Conservation (phyloP, 2,113 vertebrate species). For the Ageneiosus marmoratus region DNA sequence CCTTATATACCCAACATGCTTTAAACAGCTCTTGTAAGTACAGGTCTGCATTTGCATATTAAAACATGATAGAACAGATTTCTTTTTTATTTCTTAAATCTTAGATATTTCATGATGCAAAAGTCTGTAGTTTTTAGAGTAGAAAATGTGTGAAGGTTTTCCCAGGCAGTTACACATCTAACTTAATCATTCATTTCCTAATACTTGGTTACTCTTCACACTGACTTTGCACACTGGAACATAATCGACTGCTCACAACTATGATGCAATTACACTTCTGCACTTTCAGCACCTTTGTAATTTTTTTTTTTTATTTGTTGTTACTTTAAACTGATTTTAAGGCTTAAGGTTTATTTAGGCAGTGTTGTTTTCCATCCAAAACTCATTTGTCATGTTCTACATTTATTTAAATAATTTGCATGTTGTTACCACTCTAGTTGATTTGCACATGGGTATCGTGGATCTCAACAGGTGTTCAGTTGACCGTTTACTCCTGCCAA, state of each 20-base stretch:
- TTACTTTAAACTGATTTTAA: not conserved
- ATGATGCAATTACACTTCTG: not conserved
- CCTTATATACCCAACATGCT: not conserved
- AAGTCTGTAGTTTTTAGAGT: not conserved
- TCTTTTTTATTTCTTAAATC: no score
- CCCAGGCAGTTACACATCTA: not conserved
- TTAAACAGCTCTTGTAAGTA: not conserved
- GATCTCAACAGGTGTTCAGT: not conserved
- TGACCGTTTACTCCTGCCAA: slow-evolving; percentile 5
- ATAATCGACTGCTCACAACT: not conserved
- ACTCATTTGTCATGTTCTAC: not conserved
- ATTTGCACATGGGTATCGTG: not conserved
- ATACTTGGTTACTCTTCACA: not conserved
- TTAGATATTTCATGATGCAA: not conserved
- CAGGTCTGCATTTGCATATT: not conserved
- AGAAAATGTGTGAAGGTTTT: not conserved
- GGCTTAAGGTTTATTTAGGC: not conserved
- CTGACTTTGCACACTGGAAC: not conserved
- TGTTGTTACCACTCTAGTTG: not conserved
- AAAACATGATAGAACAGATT: not conserved
- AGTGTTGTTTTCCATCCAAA: not conserved
- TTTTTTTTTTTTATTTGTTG: no score
- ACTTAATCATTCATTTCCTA: not conserved
- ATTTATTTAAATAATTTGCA: not conserved
- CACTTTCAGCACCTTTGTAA: not conserved